These are phyloP conservation scores for Pseudopipra pipra DNA, from an alignment of 2,113 vertebrate species.

Conservation along the genomic window DNA sequence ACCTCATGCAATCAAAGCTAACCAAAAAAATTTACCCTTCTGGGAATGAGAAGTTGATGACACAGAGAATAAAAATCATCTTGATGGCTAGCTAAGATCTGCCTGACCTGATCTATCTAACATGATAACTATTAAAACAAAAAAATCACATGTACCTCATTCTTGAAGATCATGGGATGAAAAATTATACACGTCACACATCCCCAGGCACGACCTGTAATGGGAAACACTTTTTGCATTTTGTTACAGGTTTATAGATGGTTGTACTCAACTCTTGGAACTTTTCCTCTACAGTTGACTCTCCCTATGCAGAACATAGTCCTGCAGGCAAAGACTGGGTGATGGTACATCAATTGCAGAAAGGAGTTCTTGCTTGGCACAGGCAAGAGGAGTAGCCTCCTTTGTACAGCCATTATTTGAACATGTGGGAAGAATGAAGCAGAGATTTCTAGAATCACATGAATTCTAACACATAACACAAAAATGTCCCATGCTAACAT, in stretches of 20 bases:
- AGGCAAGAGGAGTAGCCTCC: neutral
- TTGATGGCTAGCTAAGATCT: neutral
- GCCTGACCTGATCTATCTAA: neutral
- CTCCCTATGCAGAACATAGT: neutral
- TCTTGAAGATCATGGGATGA: neutral
- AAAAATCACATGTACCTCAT: accelerated
- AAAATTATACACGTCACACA: neutral
- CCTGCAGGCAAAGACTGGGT: neutral
- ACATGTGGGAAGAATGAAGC: neutral
- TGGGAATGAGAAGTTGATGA: neutral
- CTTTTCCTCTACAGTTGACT: neutral
- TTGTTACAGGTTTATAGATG: neutral
- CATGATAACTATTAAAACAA: neutral
- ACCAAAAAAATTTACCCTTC: neutral
- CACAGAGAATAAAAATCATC: neutral
- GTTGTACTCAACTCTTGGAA: neutral
- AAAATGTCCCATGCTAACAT: neutral
- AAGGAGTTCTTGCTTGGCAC: neutral
- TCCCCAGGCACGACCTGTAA: neutral
- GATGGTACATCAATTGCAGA: neutral
- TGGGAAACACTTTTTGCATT: neutral
- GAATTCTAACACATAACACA: neutral
- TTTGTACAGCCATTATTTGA: neutral
- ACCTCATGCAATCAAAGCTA: neutral
- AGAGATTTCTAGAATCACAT: neutral